Conservation (phyloP, 2,888 invertebrate genomes). For the Dexiosoma caninum region DNA sequence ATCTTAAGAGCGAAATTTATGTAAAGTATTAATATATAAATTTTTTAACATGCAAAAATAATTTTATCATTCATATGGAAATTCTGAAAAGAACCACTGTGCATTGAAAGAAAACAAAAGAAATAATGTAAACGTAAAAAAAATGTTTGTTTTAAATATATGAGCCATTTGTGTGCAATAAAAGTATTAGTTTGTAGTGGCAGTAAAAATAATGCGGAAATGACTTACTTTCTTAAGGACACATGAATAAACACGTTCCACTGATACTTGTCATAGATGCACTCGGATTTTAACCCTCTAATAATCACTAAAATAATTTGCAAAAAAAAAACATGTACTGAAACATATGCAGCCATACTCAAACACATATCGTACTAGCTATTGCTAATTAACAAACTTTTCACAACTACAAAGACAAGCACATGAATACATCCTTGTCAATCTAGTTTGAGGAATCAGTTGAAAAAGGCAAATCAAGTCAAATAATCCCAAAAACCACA, state of each 20-base stretch:
- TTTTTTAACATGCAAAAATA: too few species aligned
- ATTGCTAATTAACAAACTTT: slow-evolving; percentile 1
- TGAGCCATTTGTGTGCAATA: slow-evolving; percentile 29
- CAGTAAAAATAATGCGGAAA: slow-evolving; percentile 49
- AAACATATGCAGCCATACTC: too few species aligned
- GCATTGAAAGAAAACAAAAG: not conserved
- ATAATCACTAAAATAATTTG: slow-evolving; percentile 22
- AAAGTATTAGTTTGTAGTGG: slow-evolving; percentile 27
- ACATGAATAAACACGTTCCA: slow-evolving; percentile 27
- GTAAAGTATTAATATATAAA: too few species aligned
- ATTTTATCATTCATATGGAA: too few species aligned
- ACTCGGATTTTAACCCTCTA: slow-evolving; percentile 36
- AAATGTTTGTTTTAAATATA: not conserved
- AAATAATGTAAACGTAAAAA: not conserved
- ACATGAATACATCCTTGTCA: not conserved
- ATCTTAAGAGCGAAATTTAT: too few species aligned
- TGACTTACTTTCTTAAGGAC: slow-evolving; percentile 50
- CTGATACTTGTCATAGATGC: slow-evolving; percentile 27
- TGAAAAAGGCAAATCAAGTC: not conserved
- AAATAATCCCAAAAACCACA: not conserved
- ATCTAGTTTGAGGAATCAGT: not conserved
- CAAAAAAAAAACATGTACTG: not conserved
- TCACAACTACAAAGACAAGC: too few species aligned
- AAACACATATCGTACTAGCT: too few species aligned
- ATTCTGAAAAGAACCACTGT: too few species aligned